These are phyloP conservation scores for Chelonia mydas DNA, from an alignment of 2,797 vertebrate species.

Conservation along the genomic window DNA sequence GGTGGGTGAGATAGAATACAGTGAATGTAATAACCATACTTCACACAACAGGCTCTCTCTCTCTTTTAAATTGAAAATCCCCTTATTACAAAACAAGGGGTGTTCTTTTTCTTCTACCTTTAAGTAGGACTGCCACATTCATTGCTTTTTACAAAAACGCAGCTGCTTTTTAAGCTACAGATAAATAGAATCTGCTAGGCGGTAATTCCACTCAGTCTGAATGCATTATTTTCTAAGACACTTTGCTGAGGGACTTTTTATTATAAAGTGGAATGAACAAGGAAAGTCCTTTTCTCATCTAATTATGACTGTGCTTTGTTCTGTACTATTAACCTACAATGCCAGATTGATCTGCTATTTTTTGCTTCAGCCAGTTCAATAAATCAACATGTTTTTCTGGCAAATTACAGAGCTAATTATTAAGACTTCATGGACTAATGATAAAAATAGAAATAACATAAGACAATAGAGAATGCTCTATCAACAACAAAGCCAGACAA, in stretches of 20 bases:
- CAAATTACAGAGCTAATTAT: constrained; percentile 79
- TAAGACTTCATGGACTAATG: constrained; percentile 73
- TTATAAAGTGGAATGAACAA: constrained; percentile 80
- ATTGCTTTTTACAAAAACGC: constrained; percentile 85
- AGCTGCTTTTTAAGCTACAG: constrained; percentile 87
- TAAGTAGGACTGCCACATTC: constrained; percentile 86
- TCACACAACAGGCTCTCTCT: constrained; percentile 84
- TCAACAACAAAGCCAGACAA: constrained; percentile 45
- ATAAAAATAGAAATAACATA: constrained; percentile 75
- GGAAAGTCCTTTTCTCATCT: constrained; percentile 80
- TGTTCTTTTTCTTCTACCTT: constrained; percentile 85
- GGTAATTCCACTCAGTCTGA: constrained; percentile 82
- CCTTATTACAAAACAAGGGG: constrained; percentile 88
- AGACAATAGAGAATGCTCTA: constrained; percentile 41
- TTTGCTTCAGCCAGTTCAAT: constrained; percentile 69
- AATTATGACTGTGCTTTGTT: constrained; percentile 81
- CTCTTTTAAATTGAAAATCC: constrained; percentile 88
- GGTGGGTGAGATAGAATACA: constrained; percentile 87
- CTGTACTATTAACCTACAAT: constrained; percentile 79
- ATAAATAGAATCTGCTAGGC: constrained; percentile 86
- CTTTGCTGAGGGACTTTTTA: constrained; percentile 78
- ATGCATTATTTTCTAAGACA: constrained; percentile 85
- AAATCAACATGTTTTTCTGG: constrained; percentile 73
- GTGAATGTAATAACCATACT: constrained; percentile 86
- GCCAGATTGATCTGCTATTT: constrained; percentile 74